phyloP scores from a whole-genome alignment of 2,888 invertebrate species.

The Andrena fulva region DNA sequence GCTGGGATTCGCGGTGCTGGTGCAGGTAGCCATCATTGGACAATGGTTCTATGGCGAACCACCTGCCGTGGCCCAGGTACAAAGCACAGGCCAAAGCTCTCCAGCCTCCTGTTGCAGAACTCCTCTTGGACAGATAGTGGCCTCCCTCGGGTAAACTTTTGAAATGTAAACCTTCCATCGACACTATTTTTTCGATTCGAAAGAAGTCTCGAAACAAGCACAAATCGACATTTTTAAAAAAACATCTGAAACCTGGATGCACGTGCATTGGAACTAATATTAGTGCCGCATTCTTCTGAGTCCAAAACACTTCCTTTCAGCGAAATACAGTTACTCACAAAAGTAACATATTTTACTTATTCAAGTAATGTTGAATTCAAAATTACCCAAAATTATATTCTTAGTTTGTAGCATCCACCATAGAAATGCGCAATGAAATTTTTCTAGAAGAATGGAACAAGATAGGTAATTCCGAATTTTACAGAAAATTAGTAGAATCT shows the following conservation, averaged over 20 bases:
- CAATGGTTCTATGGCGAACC: conserved; percentile 94
- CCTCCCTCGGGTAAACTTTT: conserved; percentile 80
- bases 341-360: too few species aligned
- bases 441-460: too few species aligned
- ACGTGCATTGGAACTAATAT: too few species aligned
- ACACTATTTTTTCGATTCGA: conserved; percentile 3
- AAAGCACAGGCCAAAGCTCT: conserved; percentile 64
- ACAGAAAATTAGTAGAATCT: too few species aligned
- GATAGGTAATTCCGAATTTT: too few species aligned
- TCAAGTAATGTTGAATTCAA: too few species aligned
- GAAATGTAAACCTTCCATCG: conserved; percentile 51
- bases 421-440: too few species aligned
- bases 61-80: conserved; percentile 85
- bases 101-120: conserved; percentile 78
- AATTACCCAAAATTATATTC: too few species aligned
- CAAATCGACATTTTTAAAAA: background rate
- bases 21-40: conserved; percentile 93
- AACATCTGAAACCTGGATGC: too few species aligned
- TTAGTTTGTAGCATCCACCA: too few species aligned
- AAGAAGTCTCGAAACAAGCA: background rate
- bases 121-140: conserved; percentile 82
- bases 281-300: background rate
- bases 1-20: conserved; percentile 95
- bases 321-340: background rate
- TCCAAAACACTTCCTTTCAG: background rate